Evolutionary conservation across 2,113 vertebrate species (phyloP).

Genomic region (Oncorhynchus masou): DNA sequence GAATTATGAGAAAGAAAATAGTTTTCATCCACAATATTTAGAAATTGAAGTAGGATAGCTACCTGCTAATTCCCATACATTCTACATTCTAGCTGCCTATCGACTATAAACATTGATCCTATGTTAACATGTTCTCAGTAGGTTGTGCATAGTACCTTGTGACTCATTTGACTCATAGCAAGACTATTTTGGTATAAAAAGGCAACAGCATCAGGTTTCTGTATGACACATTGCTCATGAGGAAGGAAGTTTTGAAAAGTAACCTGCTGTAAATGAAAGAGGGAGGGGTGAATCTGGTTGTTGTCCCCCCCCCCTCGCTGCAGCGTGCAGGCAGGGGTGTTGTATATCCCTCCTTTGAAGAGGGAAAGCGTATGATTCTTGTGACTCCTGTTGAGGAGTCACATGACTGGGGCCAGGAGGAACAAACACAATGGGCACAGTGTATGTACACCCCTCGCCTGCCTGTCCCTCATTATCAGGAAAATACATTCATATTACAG

Average conservation of each 20-base stretch:
- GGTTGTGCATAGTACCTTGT: neutral
- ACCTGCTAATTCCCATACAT: neutral
- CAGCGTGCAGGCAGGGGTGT: slow-evolving; percentile 12
- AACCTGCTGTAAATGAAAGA: slow-evolving; percentile 57
- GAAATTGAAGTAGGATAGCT: neutral
- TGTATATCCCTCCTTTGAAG: slow-evolving; percentile 74
- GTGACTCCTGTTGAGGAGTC: slow-evolving; percentile 87
- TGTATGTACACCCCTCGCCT: slow-evolving; percentile 74
- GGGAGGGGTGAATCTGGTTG: slow-evolving; percentile 10
- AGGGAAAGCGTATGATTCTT: slow-evolving; percentile 83
- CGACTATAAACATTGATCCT: neutral
- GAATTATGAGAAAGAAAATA: neutral
- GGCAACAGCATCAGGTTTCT: slow-evolving; percentile 4
- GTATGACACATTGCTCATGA: slow-evolving; percentile 57
- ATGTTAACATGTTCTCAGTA: neutral
- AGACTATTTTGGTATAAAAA: neutral
- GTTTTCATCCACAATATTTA: neutral
- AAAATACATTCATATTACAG: slow-evolving; percentile 80
- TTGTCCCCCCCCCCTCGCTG: slow-evolving; percentile 31
- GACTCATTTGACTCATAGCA: slow-evolving; percentile 7
- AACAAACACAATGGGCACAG: slow-evolving; percentile 77
- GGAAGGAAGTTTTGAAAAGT: slow-evolving; percentile 82
- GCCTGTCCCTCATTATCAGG: slow-evolving; percentile 70
- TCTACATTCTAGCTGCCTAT: neutral
- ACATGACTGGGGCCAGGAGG: slow-evolving; percentile 83